Evolutionary conservation across 2,797 vertebrate genomes (phyloP), one percentile per base, ranked within the genome.

Genomic region (Amniataba percoides): DNA sequence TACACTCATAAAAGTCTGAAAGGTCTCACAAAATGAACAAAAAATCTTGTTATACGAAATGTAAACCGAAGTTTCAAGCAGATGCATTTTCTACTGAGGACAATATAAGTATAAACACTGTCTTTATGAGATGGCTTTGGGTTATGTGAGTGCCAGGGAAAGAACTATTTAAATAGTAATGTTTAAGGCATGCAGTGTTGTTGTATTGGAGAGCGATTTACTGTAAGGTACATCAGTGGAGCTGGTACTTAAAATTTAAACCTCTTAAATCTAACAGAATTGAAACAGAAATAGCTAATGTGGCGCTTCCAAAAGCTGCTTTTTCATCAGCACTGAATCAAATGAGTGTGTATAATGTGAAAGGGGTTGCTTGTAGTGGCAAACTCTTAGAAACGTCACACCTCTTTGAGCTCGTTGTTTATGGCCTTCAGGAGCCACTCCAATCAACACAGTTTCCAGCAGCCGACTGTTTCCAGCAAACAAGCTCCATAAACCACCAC

Each of bases 21-120:
- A 36, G 8, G 23, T 45, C 21, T 62, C 12, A 25, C 27, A 15
- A 46, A 68, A 58, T 42, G 19, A 62, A 46, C 25, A 61, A 56
- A 73, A 61, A 39, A 7, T 12, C 43, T 39, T 13, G 21, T 34
- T 21, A 15, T 21, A 45, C 25, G 42, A 60, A 36, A 64, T 40
- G 31, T 21, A 8, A 59, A 64, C 7, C 42, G 64, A 46, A 48
- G 42, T n/a, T 46, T 78, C 23, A 63, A 61, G 69, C 46, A 81
- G 66, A 71, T 43, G 23, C 43, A 34, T 1, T n/a, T 62, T 61
- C 61, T 55, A 15, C 71, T 36, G 62, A 76, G 59, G 21, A 16
- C n/a, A 62, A 73, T 3, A 5, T 11, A 23, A 46, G 25, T 1
- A 48, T 21, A 55, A 61, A 68, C 23, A 61, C 16, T 11, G 31